phyloP scores from a whole-genome alignment of 2,888 invertebrate species.

The Hirtodrosophila trivittata region DNA sequence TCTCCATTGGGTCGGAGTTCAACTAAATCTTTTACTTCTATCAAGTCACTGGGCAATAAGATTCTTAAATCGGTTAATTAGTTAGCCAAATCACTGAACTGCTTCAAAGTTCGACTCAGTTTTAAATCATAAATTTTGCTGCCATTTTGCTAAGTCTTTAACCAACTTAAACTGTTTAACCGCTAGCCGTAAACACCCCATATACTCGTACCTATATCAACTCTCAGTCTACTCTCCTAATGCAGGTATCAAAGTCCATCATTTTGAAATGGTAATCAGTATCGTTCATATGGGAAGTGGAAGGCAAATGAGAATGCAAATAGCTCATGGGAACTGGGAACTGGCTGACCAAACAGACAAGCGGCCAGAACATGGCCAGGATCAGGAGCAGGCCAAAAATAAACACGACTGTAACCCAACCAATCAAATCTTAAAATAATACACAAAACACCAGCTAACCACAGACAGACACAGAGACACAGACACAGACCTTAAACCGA shows the following conservation, averaged over 20 bases:
- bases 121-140: too few species aligned
- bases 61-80: too few species aligned
- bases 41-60: too few species aligned
- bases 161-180: too few species aligned
- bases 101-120: too few species aligned
- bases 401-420: constrained; percentile 48
- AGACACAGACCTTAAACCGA: not conserved
- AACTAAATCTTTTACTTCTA: too few species aligned
- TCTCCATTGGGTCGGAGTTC: too few species aligned
- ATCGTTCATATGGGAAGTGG: not conserved
- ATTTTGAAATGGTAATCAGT: constrained; percentile 39
- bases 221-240: not conserved
- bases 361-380: constrained; percentile 11
- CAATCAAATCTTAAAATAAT: constrained; percentile 73
- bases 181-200: not conserved
- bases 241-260: constrained; percentile 15
- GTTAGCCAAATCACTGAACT: too few species aligned
- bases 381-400: constrained; percentile 30
- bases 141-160: too few species aligned
- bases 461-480: constrained; percentile 19
- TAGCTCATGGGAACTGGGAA: not conserved
- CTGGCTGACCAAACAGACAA: constrained; percentile 33
- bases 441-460: constrained; percentile 61
- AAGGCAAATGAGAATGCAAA: constrained; percentile 31
- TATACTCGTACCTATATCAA: not conserved